These are phyloP conservation scores for Muschampia plurimacula DNA, from an alignment of 2,888 invertebrate genomes.

Conservation along the genomic window DNA sequence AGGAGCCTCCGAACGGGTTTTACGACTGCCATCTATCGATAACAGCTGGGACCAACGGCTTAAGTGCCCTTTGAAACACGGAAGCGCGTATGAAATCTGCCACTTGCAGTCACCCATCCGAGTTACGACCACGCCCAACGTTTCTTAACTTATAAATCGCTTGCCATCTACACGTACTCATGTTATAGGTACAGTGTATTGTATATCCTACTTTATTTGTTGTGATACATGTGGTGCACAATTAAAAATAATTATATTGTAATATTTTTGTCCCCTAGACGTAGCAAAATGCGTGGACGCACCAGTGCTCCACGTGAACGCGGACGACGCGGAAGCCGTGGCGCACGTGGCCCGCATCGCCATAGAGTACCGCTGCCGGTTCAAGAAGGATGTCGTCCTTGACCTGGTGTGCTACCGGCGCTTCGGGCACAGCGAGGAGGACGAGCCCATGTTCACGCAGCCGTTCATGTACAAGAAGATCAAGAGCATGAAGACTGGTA, in stretches of 20 bases:
- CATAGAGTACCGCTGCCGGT: constrained; percentile 94
- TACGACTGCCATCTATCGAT: too few species aligned
- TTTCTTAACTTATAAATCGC: too few species aligned
- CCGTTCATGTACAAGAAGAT: constrained; percentile 97
- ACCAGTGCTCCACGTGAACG: constrained; percentile 98
- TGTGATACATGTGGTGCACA: not conserved
- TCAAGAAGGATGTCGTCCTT: constrained; percentile 94
- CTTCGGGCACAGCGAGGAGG: constrained; percentile 97
- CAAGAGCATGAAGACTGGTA: constrained; percentile 85
- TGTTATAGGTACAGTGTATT: too few species aligned
- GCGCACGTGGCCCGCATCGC: constrained; percentile 95
- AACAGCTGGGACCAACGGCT: too few species aligned
- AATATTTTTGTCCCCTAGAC: constrained; percentile 66
- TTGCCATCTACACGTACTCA: too few species aligned
- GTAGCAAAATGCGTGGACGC: constrained; percentile 96
- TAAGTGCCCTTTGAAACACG: too few species aligned
- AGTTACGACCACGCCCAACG: too few species aligned
- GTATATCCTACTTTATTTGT: not conserved
- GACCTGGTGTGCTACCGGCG: constrained; percentile 95
- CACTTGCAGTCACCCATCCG: too few species aligned
- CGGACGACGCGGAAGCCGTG: constrained; percentile 96
- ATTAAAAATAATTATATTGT: too few species aligned
- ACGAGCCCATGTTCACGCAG: constrained; percentile 98
- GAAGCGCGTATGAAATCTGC: too few species aligned
- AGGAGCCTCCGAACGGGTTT: too few species aligned